Conservation (phyloP, 2,113 vertebrate species). For the Leptocoma aspasia region DNA sequence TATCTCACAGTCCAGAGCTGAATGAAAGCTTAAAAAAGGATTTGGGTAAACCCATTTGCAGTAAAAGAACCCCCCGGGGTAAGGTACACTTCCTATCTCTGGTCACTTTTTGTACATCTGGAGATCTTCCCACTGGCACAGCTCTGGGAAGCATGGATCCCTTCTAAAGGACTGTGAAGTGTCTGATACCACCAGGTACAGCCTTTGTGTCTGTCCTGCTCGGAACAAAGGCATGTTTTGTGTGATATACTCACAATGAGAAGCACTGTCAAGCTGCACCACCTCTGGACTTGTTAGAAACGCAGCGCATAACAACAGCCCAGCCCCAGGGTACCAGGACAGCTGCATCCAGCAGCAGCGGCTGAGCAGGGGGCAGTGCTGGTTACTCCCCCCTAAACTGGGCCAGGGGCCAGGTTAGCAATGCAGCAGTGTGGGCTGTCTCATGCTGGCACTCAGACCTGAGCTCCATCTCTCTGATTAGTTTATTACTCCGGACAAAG, state of each 20-base stretch:
- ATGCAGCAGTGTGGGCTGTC: neutral
- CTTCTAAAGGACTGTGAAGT: neutral
- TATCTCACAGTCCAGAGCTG: neutral
- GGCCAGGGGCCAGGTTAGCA: neutral
- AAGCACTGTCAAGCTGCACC: neutral
- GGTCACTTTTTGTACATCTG: neutral
- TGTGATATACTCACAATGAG: neutral
- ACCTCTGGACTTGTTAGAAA: neutral
- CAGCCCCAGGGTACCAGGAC: neutral
- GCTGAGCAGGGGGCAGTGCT: neutral
- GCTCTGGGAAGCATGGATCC: neutral
- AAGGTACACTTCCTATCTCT: neutral
- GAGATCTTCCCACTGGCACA: neutral
- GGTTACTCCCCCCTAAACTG: neutral
- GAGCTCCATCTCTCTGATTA: neutral
- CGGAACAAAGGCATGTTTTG: neutral
- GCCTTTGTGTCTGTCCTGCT: neutral
- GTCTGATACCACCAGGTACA: neutral
- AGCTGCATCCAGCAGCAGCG: rapidly evolving
- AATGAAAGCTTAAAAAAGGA: neutral
- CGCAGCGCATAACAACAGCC: rapidly evolving
- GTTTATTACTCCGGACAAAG: neutral
- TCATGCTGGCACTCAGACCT: neutral
- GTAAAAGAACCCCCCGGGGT: neutral
- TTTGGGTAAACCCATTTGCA: neutral